Evolutionary conservation across 2,888 invertebrate genomes (phyloP), one percentile per base, ranked within the genome.

Genomic region (Subacronicta megacephala): DNA sequence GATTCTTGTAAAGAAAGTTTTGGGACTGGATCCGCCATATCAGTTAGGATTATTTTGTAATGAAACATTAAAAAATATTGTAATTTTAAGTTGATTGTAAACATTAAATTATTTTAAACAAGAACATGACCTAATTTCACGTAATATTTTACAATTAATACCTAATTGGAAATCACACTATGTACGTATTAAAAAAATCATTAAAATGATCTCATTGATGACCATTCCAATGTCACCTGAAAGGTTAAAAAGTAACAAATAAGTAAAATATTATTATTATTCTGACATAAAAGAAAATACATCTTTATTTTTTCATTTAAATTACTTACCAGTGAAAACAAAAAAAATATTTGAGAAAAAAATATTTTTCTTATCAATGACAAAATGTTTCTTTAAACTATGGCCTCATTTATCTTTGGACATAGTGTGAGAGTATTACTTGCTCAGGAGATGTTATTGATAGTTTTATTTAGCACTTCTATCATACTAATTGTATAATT

Each of bases 401-500:
- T 51, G 65, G 62, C 62, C 57, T 71, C 57, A 44, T 42, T 51
- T 53, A 33, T 12, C 40, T 36, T 61, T 43, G 26, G 42, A 49
- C 68, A 76, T 75, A 76, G 75, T 75, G 75, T 80, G 73, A 68
- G 46, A 41, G 36, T 54, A 45, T 42, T 38, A 42, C 7, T 54
- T 65, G 68, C 70, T 65, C 71, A 71, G 63, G 47, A 31, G 23
- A 69, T 50, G 82, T 85, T 84, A 87, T 83, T 71, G 65, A 72
- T 83, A 78, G 74, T 75, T 80, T 81, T 80, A 75, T 78, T 82
- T 83, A 82, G 75, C 80, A 82, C 74, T 82, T 82, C 77, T 84
- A 77, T 77, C 65, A 71, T 63, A 73, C 62, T 88, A 83, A 85
- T 84, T 78, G 76, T 82, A 81, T 87, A 82, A 83, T 84, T 86